phyloP scores from a whole-genome alignment of 2,113 vertebrate genomes.

The Misgurnus mizolepis region DNA sequence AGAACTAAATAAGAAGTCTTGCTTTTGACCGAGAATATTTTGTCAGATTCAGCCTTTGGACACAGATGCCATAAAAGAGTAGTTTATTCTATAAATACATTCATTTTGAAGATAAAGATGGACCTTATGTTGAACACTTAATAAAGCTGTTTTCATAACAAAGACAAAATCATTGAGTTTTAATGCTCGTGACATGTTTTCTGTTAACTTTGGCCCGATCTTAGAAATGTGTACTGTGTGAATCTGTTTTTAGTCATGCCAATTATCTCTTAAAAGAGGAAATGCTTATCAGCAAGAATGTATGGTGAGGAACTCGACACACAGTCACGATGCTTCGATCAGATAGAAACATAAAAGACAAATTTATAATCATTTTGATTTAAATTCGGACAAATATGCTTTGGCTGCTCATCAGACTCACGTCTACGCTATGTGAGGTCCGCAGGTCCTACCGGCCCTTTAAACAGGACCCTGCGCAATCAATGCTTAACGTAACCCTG shows the following conservation, averaged over 20 bases:
- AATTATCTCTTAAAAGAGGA: slow-evolving; percentile 34
- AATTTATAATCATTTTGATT: not conserved
- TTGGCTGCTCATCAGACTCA: not conserved
- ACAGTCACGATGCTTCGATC: not conserved
- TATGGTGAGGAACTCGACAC: not conserved
- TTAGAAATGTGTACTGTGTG: slow-evolving; percentile 17
- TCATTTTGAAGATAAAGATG: not conserved
- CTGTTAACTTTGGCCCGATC: slow-evolving; percentile 12
- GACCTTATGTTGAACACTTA: not conserved
- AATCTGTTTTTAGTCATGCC: slow-evolving; percentile 33
- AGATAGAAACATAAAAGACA: not conserved
- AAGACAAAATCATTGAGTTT: not conserved
- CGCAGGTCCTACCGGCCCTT: slow-evolving; percentile 2
- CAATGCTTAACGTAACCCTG: slow-evolving; percentile 35
- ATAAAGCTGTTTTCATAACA: not conserved
- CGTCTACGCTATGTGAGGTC: not conserved
- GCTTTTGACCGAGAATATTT: not conserved
- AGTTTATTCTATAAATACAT: not conserved
- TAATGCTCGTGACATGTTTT: slow-evolving; percentile 15
- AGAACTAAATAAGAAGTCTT: no score
- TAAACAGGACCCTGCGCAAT: slow-evolving; percentile 17
- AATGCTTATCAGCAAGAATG: slow-evolving; percentile 26
- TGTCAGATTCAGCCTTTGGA: not conserved
- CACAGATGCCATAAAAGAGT: not conserved
- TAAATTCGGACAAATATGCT: no score